Evolutionary conservation across 2,797 vertebrate species (phyloP).

Genomic region (Gymnothorax javanicus): DNA sequence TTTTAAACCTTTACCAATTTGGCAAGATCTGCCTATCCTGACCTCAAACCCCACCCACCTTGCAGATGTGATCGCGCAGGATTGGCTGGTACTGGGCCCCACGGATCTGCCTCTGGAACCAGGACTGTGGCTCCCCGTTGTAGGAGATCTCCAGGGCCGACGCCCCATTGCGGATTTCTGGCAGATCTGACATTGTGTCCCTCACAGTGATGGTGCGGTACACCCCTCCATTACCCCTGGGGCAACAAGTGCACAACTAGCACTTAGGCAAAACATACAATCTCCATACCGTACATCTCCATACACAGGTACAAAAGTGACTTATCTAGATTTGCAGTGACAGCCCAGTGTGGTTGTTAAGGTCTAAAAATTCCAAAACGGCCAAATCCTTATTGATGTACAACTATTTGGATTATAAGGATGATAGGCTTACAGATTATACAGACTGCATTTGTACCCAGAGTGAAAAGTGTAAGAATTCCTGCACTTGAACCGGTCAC

Average conservation of each 20-base stretch:
- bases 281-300: neutral
- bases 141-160: slow-evolving; percentile 89
- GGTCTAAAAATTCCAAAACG: no score
- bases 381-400: no score
- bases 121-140: slow-evolving; percentile 96
- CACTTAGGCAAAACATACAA: neutral
- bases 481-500: no score
- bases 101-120: slow-evolving; percentile 96
- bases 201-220: slow-evolving; percentile 95
- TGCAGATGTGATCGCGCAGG: slow-evolving; percentile 96
- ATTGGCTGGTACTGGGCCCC: slow-evolving; percentile 96
- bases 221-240: slow-evolving; percentile 85
- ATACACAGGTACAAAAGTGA: neutral
- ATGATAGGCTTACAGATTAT: no score
- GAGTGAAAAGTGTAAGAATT: no score
- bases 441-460: no score
- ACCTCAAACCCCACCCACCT: slow-evolving; percentile 68
- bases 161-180: slow-evolving; percentile 91
- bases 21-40: no score
- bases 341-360: no score
- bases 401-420: no score
- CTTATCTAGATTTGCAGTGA: no score
- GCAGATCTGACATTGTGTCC: slow-evolving; percentile 96
- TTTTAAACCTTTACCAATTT: no score
- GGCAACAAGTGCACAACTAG: neutral